Percentiles rank a stretch among this genome's conserved stretches.
Conservation (phyloP, 2,113 vertebrate species). For the Nematolebias whitei region DNA sequence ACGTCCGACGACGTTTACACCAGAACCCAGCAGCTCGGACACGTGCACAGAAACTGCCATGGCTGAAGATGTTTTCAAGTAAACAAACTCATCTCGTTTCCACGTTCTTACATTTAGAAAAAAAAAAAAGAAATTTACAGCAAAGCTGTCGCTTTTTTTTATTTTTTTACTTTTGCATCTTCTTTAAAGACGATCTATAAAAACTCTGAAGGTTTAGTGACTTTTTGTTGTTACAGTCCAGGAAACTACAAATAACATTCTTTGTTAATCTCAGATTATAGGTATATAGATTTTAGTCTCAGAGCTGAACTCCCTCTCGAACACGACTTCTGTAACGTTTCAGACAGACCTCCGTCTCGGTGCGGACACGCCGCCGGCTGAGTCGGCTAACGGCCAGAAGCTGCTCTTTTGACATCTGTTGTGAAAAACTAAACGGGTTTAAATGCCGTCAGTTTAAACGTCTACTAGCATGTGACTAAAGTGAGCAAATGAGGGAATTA, state of each 20-base stretch:
- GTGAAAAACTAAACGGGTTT: neutral
- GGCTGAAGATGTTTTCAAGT: too few species aligned
- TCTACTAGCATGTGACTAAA: neutral
- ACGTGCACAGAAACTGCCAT: too few species aligned
- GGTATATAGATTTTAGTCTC: too few species aligned
- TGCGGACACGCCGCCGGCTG: neutral
- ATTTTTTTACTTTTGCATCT: too few species aligned
- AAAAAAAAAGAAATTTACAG: too few species aligned
- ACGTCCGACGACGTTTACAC: too few species aligned
- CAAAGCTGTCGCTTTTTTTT: too few species aligned
- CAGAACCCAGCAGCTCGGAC: too few species aligned
- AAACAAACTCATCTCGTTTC: too few species aligned
- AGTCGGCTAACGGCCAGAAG: neutral
- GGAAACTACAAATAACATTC: neutral
- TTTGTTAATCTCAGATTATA: neutral
- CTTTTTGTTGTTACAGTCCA: neutral
- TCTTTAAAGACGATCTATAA: too few species aligned
- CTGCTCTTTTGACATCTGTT: neutral
- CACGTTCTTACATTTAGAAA: too few species aligned
- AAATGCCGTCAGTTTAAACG: neutral
- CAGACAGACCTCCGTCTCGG: neutral
- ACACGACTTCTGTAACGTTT: neutral
- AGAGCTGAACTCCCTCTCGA: neutral
- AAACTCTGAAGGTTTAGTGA: too few species aligned
- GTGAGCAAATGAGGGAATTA: slow-evolving; percentile 10